These are phyloP conservation scores for Petrocephalus sullivani DNA, from an alignment of 2,797 vertebrate species.

Conservation along the genomic window DNA sequence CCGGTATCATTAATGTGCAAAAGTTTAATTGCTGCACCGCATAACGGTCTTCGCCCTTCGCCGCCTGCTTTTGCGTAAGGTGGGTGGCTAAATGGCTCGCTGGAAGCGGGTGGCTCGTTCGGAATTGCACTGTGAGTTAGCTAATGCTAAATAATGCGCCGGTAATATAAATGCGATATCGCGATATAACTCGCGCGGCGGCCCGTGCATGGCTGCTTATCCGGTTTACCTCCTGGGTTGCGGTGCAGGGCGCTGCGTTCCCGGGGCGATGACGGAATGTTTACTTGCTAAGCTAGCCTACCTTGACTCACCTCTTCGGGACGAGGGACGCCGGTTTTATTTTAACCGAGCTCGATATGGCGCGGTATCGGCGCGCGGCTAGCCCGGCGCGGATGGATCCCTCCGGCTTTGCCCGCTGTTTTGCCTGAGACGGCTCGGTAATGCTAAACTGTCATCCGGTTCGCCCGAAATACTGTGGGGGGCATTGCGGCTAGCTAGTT, in stretches of 20 bases:
- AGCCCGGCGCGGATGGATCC: neutral
- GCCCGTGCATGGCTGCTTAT: neutral
- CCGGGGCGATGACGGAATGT: conserved; percentile 10
- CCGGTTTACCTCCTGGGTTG: neutral
- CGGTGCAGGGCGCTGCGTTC: neutral
- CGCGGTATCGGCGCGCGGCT: neutral
- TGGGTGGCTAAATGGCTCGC: conserved; percentile 13
- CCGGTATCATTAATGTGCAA: conserved; percentile 4
- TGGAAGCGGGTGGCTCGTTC: conserved; percentile 2
- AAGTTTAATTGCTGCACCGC: conserved; percentile 1
- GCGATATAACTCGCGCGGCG: neutral
- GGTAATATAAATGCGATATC: neutral
- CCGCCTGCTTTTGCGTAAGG: conserved; percentile 13
- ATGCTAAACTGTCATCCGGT: conserved; percentile 11
- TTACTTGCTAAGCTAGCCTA: conserved; percentile 14
- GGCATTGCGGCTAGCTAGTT: conserved; percentile 6
- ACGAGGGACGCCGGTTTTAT: neutral
- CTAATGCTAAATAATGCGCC: neutral
- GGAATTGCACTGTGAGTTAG: neutral
- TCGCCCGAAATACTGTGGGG: neutral
- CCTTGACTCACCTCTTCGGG: neutral
- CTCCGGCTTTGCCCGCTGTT: neutral
- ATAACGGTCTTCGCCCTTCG: neutral
- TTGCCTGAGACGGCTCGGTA: neutral
- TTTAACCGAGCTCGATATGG: neutral